phyloP scores from a whole-genome alignment of 2,113 vertebrate genomes.

The Microcebus lehilahytsara region DNA sequence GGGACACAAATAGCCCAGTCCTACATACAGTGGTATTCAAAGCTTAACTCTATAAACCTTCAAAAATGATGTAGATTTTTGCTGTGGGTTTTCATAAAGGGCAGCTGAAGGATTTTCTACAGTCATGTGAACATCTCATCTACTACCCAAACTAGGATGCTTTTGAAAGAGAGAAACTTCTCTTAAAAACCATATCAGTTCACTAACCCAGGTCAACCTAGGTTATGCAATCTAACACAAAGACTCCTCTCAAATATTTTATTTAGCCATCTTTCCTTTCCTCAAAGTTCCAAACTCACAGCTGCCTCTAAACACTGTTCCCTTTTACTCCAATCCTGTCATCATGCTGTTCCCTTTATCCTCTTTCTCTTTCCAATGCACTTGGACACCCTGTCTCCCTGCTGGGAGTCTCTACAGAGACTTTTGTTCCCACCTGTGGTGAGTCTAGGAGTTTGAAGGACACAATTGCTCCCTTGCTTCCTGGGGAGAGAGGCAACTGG shows the following conservation, averaged over 20 bases:
- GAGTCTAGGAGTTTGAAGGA: not conserved
- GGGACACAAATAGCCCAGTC: not conserved
- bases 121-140: not conserved
- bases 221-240: not conserved
- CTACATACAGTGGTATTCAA: not conserved
- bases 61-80: not conserved
- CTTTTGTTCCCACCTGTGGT: not conserved
- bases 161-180: not conserved
- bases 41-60: not conserved
- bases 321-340: not conserved
- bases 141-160: not conserved
- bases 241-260: not conserved
- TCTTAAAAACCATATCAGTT: not conserved
- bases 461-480: not conserved
- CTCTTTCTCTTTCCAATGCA: not conserved
- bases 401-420: not conserved
- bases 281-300: not conserved
- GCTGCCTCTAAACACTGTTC: not conserved
- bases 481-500: not conserved
- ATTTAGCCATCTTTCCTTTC: not conserved
- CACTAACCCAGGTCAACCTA: not conserved
- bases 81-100: not conserved
- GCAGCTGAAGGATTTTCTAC: not conserved
- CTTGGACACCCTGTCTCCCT: not conserved
- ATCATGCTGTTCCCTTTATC: no score